A percentile compares a stretch with the other conserved stretches of the same genome.
Evolutionary conservation across 2,113 vertebrate genomes (phyloP).

Genomic region (Caloenas nicobarica): DNA sequence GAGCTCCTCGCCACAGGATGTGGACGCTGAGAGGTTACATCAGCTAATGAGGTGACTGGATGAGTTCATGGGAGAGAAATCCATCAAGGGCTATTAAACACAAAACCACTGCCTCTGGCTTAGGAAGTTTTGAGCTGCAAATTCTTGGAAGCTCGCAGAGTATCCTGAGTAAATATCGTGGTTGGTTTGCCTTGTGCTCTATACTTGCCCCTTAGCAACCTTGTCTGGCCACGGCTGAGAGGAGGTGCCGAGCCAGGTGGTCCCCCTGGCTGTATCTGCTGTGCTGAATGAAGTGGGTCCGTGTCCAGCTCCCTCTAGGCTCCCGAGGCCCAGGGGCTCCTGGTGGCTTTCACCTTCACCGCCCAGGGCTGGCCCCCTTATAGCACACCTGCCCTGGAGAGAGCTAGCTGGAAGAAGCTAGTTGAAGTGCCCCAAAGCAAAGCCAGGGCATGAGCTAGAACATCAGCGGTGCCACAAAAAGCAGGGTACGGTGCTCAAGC

Average conservation of each 20-base stretch:
- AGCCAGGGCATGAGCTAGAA: not conserved
- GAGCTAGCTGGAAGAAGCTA: not conserved
- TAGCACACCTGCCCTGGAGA: not conserved
- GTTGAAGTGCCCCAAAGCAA: not conserved
- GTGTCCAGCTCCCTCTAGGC: rapidly evolving
- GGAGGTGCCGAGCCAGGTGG: not conserved
- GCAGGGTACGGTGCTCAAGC: not conserved
- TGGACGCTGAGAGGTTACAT: slow-evolving; percentile 48
- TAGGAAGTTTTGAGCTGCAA: slow-evolving; percentile 7
- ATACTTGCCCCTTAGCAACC: not conserved
- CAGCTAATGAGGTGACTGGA: slow-evolving; percentile 59
- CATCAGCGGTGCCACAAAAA: not conserved
- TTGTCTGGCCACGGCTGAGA: not conserved
- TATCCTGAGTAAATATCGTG: not conserved
- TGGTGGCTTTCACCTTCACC: not conserved
- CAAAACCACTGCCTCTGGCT: slow-evolving; percentile 48
- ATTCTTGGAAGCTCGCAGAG: slow-evolving; percentile 7
- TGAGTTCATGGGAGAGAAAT: slow-evolving; percentile 66
- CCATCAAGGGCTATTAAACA: slow-evolving; percentile 42
- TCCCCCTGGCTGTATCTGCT: not conserved
- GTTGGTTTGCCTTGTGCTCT: not conserved
- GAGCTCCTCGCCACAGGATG: slow-evolving; percentile 51
- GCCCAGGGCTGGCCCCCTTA: not conserved
- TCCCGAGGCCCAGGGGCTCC: not conserved
- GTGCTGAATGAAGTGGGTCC: not conserved